Evolutionary conservation across 2,888 invertebrate genomes (phyloP), one percentile per base, ranked within the genome.

Genomic region (Lycophotia porphyrea): DNA sequence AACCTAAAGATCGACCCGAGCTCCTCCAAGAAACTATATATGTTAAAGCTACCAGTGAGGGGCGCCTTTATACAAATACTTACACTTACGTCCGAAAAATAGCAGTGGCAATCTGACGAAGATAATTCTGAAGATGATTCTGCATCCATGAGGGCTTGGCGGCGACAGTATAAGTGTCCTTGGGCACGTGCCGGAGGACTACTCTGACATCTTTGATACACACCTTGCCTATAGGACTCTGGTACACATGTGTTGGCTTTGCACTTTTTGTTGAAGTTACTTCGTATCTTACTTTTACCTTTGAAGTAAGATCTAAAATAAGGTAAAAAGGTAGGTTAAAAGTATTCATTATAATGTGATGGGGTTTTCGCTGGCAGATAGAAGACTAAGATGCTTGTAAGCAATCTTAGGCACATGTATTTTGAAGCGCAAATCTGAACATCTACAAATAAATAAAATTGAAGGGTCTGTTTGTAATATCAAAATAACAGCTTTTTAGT

Each of bases 101-200:
- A 15, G 31, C 27, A 15, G 4, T 31, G 36, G n/a, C 18, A 24
- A 75, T 44, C 36, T 52, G 11, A 27, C 15, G 5, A 63, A 49
- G 58, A 70, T 65, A 52, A 42, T 39, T 47, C 15, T 24, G 61
- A n/a, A n/a, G n/a, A n/a, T n/a, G n/a, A n/a, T n/a, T n/a, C n/a
- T 39, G 36, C 58, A 60, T 15, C 31, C 36, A 70, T 36, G 31
- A 42, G 8, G 11, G 4, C 15, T 63, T 21, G n/a, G 27, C 47
- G 18, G 34, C 44, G 27, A 49, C n/a, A 18, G 21, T 39, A 39
- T 31, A 42, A 80, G 76, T 55, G 55, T 81, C 66, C 69, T 81
- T 63, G 15, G 27, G 65, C 64, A 63, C 82, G 82, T 82, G 47
- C 66, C 31, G 61, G 47, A 70, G 77, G 68, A 75, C 49, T 49